These are phyloP conservation scores for Platyura marginata DNA, from an alignment of 1,140 invertebrate genomes.

Conservation along the genomic window DNA sequence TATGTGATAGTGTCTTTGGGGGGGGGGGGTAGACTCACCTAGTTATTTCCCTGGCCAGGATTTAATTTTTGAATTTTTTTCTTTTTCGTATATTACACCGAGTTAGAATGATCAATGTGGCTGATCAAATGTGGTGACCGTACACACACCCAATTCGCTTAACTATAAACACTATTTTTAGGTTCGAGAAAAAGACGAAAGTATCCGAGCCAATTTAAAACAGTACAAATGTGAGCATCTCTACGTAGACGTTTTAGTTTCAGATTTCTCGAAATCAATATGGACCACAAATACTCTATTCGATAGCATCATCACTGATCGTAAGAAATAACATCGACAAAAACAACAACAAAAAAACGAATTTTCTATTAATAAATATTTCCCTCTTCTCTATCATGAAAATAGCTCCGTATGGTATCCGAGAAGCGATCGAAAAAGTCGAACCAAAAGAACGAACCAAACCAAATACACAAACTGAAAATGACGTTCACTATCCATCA, in stretches of 20 bases:
- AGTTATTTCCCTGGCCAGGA: too few species aligned
- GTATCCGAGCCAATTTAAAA: conserved; percentile 61
- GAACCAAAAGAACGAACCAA: conserved; percentile 39
- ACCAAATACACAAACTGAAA: conserved; percentile 13
- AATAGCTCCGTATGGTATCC: conserved; percentile 90
- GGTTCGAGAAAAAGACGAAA: conserved; percentile 63
- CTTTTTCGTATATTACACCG: too few species aligned
- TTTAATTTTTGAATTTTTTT: too few species aligned
- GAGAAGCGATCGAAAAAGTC: conserved; percentile 79
- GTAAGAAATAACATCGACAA: conserved; percentile 51
- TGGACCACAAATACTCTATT: conserved; percentile 53
- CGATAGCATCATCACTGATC: conserved; percentile 86
- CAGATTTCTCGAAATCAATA: conserved; percentile 68
- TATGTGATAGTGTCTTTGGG: too few species aligned
- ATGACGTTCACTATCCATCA: conserved; percentile 38
- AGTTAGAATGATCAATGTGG: too few species aligned
- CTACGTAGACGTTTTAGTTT: conserved; percentile 78
- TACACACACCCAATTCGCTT: too few species aligned
- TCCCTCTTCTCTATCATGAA: neutral
- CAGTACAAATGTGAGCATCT: conserved; percentile 61
- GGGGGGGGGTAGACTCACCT: too few species aligned
- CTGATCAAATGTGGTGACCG: too few species aligned
- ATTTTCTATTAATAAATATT: neutral
- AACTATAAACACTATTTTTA: conserved; percentile 22
- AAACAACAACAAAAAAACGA: too few species aligned